Conservation (phyloP, 1,140 invertebrate genomes). For the Anastrepha obliqua region DNA sequence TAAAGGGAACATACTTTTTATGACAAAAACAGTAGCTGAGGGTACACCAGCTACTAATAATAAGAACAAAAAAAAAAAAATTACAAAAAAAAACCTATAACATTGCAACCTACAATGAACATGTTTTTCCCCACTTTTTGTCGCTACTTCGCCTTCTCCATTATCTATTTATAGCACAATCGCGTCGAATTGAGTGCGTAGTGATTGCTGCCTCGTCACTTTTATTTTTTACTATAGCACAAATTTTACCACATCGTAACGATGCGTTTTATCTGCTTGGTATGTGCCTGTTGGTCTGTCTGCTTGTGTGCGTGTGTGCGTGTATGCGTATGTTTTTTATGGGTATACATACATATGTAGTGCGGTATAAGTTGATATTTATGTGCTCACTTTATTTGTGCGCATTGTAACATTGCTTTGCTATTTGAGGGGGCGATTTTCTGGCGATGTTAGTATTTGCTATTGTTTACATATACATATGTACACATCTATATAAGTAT, state of each 20-base stretch:
- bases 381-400: constrained; percentile 11
- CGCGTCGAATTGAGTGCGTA: not conserved
- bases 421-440: not conserved
- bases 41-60: too few relatives aligned
- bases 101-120: not conserved
- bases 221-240: constrained; percentile 31
- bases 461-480: not conserved
- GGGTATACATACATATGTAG: not conserved
- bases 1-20: not conserved
- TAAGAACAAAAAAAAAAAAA: too few relatives aligned
- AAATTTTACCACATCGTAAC: constrained; percentile 1
- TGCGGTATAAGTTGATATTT: not conserved
- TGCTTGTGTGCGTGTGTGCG: not conserved
- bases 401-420: not conserved
- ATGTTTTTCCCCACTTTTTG: not conserved
- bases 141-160: not conserved
- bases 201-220: constrained; percentile 12
- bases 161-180: constrained; percentile 3
- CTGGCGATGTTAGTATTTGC: not conserved
- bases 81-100: not conserved
- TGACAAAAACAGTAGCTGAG: too few relatives aligned
- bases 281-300: not conserved
- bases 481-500: not conserved
- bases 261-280: not conserved
- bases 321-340: not conserved